A percentile compares a stretch with the other conserved stretches of the same genome.
These are phyloP conservation scores for Hydrotaea diabolus DNA, from an alignment of 2,888 invertebrate genomes.

Conservation along the genomic window DNA sequence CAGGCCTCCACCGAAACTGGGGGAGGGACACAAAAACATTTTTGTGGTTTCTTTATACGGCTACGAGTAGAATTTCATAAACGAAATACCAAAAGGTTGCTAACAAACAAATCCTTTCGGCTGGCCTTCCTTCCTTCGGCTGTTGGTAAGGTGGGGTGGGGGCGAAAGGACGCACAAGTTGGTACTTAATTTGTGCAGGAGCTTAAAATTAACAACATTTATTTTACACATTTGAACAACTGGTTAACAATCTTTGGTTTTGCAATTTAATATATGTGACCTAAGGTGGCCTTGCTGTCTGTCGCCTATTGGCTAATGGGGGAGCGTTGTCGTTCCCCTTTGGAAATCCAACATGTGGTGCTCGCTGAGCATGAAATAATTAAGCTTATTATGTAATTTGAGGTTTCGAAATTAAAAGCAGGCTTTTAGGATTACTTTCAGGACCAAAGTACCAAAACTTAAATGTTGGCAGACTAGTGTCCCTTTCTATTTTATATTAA, in stretches of 20 bases:
- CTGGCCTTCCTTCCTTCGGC: no score
- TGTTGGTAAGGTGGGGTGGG: neutral
- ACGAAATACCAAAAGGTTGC: constrained; percentile 33
- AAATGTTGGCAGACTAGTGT: neutral
- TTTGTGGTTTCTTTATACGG: constrained; percentile 56
- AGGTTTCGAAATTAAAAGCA: constrained; percentile 10
- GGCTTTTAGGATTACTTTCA: constrained; percentile 18
- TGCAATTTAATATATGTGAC: constrained; percentile 20
- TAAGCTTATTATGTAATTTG: constrained; percentile 45
- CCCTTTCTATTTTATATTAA: constrained; percentile 12
- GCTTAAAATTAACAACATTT: constrained; percentile 58
- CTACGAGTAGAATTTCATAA: constrained; percentile 43
- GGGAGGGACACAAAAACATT: constrained; percentile 45
- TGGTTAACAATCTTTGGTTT: constrained; percentile 21
- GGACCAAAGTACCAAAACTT: constrained; percentile 11
- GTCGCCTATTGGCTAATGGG: neutral
- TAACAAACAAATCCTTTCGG: constrained; percentile 50
- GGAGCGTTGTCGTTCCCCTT: neutral
- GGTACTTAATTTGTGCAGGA: constrained; percentile 52
- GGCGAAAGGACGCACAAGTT: neutral
- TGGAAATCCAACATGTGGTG: neutral
- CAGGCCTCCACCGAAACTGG: constrained; percentile 1
- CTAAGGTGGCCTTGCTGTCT: neutral
- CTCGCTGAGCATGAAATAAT: neutral
- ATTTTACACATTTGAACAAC: constrained; percentile 23